Conservation (phyloP, 2,113 vertebrate species). For the Parus major region DNA sequence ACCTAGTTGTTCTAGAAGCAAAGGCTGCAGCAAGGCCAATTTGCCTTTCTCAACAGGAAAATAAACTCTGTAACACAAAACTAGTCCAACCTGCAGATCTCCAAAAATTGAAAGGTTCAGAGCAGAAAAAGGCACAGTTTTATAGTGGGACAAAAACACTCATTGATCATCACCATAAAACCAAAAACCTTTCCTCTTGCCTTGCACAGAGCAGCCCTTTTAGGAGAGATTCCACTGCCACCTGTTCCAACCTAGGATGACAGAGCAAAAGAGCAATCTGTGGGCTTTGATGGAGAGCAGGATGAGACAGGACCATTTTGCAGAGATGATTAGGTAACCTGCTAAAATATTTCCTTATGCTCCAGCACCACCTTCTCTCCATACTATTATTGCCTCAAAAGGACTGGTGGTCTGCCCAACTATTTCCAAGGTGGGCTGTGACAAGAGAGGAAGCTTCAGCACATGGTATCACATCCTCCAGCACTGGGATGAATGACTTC, state of each 20-base stretch:
- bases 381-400: not conserved
- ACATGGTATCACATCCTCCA: fast-evolving
- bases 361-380: not conserved
- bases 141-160: not conserved
- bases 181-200: not conserved
- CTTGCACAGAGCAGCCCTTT: not conserved
- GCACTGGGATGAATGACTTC: not conserved
- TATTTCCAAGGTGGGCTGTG: not conserved
- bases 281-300: not conserved
- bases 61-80: not conserved
- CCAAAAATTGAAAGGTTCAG: not conserved
- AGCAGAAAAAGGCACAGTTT: not conserved
- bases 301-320: not conserved
- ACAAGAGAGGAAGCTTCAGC: not conserved
- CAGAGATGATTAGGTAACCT: not conserved
- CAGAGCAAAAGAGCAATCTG: fast-evolving
- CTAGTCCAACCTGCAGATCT: not conserved
- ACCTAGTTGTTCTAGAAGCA: not conserved
- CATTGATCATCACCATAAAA: not conserved
- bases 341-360: not conserved
- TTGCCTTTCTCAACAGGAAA: not conserved
- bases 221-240: not conserved
- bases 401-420: not conserved
- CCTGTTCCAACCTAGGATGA: not conserved
- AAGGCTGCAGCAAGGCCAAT: not conserved